Percentiles rank a stretch among this genome's conserved stretches.
phyloP scores from a whole-genome alignment of 2,113 vertebrate genomes.

The Bujurquina vittata region DNA sequence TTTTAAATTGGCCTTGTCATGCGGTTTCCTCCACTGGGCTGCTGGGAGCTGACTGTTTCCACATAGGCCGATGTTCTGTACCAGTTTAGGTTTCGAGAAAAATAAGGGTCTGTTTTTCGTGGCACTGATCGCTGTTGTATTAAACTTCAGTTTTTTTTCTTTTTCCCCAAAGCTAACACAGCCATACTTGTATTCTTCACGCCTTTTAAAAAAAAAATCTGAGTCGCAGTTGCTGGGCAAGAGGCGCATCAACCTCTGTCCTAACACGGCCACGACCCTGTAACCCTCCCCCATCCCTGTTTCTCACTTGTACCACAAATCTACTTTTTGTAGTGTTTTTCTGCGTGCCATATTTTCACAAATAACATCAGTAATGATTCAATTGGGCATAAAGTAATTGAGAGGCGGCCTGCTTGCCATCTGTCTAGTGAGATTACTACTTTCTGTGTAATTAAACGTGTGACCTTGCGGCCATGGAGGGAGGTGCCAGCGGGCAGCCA shows the following conservation, averaged over 20 bases:
- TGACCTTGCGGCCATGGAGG: slow-evolving; percentile 73
- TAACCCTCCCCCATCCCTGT: neutral
- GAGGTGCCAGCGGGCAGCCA: slow-evolving; percentile 64
- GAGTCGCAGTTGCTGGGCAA: slow-evolving; percentile 72
- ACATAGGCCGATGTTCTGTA: slow-evolving; percentile 57
- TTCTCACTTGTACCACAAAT: slow-evolving; percentile 51
- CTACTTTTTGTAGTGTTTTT: slow-evolving; percentile 56
- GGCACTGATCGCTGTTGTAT: slow-evolving; percentile 62
- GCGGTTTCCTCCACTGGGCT: slow-evolving; percentile 76
- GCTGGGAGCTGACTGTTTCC: slow-evolving; percentile 70
- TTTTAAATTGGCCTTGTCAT: slow-evolving; percentile 78
- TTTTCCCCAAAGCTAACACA: slow-evolving; percentile 42
- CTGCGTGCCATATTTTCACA: slow-evolving; percentile 67
- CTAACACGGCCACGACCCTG: slow-evolving; percentile 32
- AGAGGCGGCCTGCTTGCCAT: slow-evolving; percentile 78
- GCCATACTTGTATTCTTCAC: slow-evolving; percentile 66
- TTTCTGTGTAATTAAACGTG: slow-evolving; percentile 84
- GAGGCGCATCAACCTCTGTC: slow-evolving; percentile 68
- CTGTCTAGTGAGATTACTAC: slow-evolving; percentile 80
- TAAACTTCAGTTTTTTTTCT: slow-evolving; percentile 53
- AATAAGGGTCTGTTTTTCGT: slow-evolving; percentile 71
- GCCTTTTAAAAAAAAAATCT: slow-evolving; percentile 60
- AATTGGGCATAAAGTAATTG: slow-evolving; percentile 78
- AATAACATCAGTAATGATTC: slow-evolving; percentile 82
- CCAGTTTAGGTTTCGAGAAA: slow-evolving; percentile 62